Evolutionary conservation across 2,113 vertebrate genomes (phyloP).

Genomic region (Philantomba maxwellii): DNA sequence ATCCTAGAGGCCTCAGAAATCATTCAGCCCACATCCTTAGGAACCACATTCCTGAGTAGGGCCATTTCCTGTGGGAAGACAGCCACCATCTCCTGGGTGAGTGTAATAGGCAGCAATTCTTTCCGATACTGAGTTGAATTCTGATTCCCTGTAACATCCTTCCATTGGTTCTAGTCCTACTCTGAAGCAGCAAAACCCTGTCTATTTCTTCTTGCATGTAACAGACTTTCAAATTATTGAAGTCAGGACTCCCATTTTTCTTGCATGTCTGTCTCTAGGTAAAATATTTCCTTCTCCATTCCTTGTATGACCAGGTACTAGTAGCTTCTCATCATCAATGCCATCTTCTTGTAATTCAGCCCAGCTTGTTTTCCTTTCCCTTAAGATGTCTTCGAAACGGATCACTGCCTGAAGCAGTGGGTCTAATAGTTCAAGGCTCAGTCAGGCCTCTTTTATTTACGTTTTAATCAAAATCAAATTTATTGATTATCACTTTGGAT

Average conservation of each 20-base stretch:
- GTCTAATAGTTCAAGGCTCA: background rate
- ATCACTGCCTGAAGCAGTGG: background rate
- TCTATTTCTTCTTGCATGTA: background rate
- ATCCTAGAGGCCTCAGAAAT: background rate
- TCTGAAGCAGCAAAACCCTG: background rate
- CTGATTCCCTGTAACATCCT: accelerated
- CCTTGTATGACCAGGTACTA: background rate
- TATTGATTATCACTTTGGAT: background rate
- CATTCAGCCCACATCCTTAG: background rate
- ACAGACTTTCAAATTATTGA: background rate
- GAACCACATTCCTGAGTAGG: background rate
- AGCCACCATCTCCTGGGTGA: background rate
- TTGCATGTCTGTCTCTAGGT: background rate
- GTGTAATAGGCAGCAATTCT: background rate
- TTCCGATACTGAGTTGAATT: background rate
- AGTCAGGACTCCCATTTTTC: background rate
- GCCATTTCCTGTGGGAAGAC: background rate
- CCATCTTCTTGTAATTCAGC: background rate
- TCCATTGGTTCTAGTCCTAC: background rate
- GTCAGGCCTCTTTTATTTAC: background rate
- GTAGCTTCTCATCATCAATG: background rate
- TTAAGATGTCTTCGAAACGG: background rate
- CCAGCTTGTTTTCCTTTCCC: background rate
- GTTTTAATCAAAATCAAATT: background rate
- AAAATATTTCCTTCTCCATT: background rate